Evolutionary conservation across 2,888 invertebrate genomes (phyloP).

Genomic region (Prosopocoilus inquinatus): DNA sequence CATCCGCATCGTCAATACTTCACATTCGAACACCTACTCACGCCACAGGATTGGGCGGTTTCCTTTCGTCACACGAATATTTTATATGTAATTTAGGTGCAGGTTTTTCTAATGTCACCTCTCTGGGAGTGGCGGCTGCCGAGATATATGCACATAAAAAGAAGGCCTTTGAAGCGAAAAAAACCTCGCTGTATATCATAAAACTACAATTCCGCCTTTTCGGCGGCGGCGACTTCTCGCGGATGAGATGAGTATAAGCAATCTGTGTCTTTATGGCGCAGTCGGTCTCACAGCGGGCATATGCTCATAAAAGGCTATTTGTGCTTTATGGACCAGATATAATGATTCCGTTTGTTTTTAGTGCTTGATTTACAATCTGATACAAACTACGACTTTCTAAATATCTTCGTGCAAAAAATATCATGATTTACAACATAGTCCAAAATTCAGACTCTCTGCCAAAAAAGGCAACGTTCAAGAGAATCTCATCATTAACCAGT

Average conservation of each 20-base stretch:
- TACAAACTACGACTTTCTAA: not conserved
- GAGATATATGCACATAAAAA: conserved; percentile 25
- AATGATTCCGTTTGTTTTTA: conserved; percentile 38
- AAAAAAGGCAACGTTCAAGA: no score
- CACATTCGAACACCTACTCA: conserved; percentile 50
- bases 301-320: conserved; percentile 41
- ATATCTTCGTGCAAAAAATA: no score
- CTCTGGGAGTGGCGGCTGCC: conserved; percentile 27
- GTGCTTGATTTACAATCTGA: conserved; percentile 12
- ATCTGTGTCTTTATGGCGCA: conserved; percentile 36
- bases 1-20: conserved; percentile 47
- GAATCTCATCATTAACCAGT: no score
- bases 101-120: conserved; percentile 29
- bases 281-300: conserved; percentile 33
- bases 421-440: no score
- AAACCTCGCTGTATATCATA: conserved; percentile 32
- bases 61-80: conserved; percentile 35
- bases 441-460: no score
- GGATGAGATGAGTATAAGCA: conserved; percentile 38
- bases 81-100: conserved; percentile 35
- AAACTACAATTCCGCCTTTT: conserved; percentile 33
- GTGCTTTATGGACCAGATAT: conserved; percentile 42
- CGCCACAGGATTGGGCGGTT: conserved; percentile 44
- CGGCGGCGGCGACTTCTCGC: conserved; percentile 30
- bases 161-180: conserved; percentile 32